Conservation (phyloP, 2,888 invertebrate genomes). For the Neoascia interrupta region DNA sequence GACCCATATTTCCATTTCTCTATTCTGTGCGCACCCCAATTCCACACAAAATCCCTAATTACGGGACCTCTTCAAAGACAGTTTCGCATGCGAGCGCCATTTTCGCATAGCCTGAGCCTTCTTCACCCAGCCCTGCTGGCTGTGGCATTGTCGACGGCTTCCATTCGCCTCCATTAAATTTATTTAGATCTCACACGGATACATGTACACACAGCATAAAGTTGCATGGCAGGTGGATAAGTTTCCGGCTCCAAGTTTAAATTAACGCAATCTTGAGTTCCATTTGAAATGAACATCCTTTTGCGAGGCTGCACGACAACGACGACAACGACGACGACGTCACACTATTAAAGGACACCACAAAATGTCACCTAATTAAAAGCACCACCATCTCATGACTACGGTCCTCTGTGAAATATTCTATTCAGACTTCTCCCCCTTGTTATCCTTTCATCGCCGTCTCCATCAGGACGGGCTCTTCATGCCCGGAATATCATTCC, state of each 20-base stretch:
- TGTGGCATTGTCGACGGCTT: constrained; percentile 4
- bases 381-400: neutral
- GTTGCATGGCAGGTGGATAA: constrained; percentile 40
- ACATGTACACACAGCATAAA: constrained; percentile 3
- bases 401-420: neutral
- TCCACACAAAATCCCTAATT: constrained; percentile 60
- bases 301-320: neutral
- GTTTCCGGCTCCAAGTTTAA: constrained; percentile 48
- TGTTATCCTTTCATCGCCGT: neutral
- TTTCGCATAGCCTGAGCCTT: neutral
- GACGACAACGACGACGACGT: constrained; percentile 3
- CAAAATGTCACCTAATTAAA: constrained; percentile 59
- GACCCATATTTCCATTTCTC: constrained; percentile 41
- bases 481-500: constrained; percentile 1
- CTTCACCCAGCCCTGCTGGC: neutral
- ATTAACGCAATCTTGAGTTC: constrained; percentile 60
- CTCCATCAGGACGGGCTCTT: too few relatives aligned
- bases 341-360: constrained; percentile 51
- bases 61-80: constrained; percentile 49
- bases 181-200: constrained; percentile 44
- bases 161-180: constrained; percentile 58
- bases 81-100: constrained; percentile 48
- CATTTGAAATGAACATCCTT: constrained; percentile 47
- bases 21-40: constrained; percentile 25
- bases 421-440: neutral